Base-by-base conservation (phyloP, 2,888 invertebrate genomes). In the Lasioglossum marginatum region DNA sequence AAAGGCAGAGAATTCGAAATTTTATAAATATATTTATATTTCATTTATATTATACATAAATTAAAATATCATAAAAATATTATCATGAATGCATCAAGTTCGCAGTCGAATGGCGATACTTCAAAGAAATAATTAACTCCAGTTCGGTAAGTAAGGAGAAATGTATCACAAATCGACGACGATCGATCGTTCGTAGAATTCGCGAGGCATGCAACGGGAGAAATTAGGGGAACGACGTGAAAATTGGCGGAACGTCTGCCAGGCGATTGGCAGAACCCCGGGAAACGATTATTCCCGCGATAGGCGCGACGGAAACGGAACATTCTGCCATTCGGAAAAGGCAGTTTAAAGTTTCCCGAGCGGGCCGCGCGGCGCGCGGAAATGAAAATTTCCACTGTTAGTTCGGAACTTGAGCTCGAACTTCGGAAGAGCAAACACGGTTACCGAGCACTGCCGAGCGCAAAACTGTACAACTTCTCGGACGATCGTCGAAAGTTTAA, bases 321-420 rank as follows among this genome's bases (percentile, higher is more conserved):
- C 66, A 19, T 52, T 52, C n/a, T n/a, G 10, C 27, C 63, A 10
- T 57, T 81, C 45, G 63, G 37, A 45, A 74, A 40, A 70, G 60
- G 75, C 82, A 40, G 82, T 60, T 71, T 57, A 71, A 82, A 83
- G 71, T 76, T 82, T 48, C 48, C 45, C 57, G 60, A 52, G 34
- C 45, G 60, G 48, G 19, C 12, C 31, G 40, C 68, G 34, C 8
- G 48, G n/a, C 34, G 40, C 48, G 63, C 82, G 75, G 71, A 82
- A 83, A 83, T 83, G 83, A 83, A 83, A 83, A 83, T 83, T 82
- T 63, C 82, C 83, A 72, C 57, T 63, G 71, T 82, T 82, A 82
- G 82, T 83, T 83, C 48, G 71, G 27, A 76, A 83, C 82, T 83
- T 75, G 57, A 71, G 52, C 75, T 14, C 40, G 48, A 27, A 63